These are phyloP conservation scores for Plagodis dolabraria DNA, from an alignment of 2,888 invertebrate species.

Conservation along the genomic window DNA sequence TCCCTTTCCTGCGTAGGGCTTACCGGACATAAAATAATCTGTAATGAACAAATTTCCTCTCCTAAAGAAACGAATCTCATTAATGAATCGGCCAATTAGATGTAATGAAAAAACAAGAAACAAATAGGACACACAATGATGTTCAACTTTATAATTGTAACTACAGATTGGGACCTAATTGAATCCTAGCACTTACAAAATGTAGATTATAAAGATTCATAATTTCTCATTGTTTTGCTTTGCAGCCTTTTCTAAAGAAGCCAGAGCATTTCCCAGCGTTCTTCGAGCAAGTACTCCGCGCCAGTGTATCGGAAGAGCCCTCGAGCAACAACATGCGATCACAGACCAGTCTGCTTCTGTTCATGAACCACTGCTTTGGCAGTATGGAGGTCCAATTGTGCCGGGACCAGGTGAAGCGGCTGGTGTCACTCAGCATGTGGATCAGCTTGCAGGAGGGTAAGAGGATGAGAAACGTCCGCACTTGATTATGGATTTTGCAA, in stretches of 20 bases:
- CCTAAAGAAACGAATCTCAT: too few species aligned
- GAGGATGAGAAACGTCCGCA: not conserved
- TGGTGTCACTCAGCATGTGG: constrained; percentile 98
- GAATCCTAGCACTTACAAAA: too few species aligned
- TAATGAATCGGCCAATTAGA: too few species aligned
- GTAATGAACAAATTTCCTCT: too few species aligned
- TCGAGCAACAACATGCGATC: constrained; percentile 84
- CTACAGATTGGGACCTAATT: too few species aligned
- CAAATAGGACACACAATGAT: too few species aligned
- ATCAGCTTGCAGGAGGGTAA: constrained; percentile 91
- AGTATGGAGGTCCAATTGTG: constrained; percentile 98
- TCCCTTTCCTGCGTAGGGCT: too few species aligned
- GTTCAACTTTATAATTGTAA: too few species aligned
- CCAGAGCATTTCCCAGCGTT: constrained; percentile 92
- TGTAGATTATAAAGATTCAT: too few species aligned
- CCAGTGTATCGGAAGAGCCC: constrained; percentile 87
- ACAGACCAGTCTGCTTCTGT: constrained; percentile 94
- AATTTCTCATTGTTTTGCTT: not conserved
- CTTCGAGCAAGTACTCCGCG: constrained; percentile 91
- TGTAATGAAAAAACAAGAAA: too few species aligned
- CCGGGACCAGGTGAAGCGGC: constrained; percentile 94
- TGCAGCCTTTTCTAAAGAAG: constrained; percentile 90
- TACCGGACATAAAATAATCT: too few species aligned
- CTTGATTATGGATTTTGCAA: too few species aligned
- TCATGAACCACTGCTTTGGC: constrained; percentile 98